These are phyloP conservation scores for Chondrilla cf. caribensis DNA, from an alignment of 37 sponge, comb jelly and placozoan species.

Conservation along the genomic window DNA sequence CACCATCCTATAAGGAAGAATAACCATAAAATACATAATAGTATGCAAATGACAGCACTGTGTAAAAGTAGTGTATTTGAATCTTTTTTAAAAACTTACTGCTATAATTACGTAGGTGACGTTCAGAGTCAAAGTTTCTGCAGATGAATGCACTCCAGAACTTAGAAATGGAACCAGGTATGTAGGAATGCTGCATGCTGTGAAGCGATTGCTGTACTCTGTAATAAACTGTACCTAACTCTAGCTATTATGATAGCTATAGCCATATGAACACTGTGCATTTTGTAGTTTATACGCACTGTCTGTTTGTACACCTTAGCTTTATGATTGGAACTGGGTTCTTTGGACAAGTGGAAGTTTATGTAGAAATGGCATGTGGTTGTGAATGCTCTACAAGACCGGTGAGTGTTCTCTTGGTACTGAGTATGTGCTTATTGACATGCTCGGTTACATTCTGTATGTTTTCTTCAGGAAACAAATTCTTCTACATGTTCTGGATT, in stretches of 20 bases:
- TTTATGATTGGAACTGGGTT: background rate
- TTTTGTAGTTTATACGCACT: too few relatives aligned
- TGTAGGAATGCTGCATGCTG: background rate
- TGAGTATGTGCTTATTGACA: too few relatives aligned
- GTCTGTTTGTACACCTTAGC: too few relatives aligned
- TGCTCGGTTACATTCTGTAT: too few relatives aligned
- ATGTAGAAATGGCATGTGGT: background rate
- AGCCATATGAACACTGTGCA: background rate
- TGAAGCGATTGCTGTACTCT: background rate
- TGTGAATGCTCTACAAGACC: background rate
- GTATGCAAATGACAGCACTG: background rate
- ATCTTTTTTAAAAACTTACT: background rate
- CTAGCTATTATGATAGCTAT: too few relatives aligned
- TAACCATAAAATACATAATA: background rate
- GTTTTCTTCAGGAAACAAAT: background rate
- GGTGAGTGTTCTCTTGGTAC: too few relatives aligned
- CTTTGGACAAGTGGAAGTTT: background rate
- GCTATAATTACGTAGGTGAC: too few relatives aligned
- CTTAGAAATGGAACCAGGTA: background rate
- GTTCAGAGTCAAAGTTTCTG: background rate
- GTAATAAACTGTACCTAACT: background rate
- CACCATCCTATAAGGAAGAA: background rate
- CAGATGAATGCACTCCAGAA: constrained; percentile 6
- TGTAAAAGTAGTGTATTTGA: background rate
- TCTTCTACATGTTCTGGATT: background rate